Conservation (phyloP, 2,113 vertebrate genomes). For the Eulemur macaco region DNA sequence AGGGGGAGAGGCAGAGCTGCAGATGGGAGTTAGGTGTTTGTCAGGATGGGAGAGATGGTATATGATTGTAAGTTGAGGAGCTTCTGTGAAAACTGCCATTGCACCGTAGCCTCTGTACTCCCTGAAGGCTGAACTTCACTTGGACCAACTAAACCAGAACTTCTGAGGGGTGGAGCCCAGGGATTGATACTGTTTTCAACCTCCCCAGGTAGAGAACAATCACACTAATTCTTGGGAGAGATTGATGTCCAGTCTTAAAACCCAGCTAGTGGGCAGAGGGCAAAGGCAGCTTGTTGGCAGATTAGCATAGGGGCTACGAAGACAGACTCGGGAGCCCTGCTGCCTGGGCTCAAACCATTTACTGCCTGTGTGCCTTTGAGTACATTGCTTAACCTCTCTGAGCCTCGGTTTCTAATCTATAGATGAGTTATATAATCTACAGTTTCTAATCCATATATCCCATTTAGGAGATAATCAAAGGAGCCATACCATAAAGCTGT, state of each 20-base stretch:
- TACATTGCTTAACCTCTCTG: not conserved
- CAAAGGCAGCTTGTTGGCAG: not conserved
- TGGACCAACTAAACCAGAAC: not conserved
- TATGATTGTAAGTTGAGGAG: not conserved
- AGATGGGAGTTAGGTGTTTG: not conserved
- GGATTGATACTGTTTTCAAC: not conserved
- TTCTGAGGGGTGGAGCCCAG: not conserved
- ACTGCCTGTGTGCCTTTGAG: not conserved
- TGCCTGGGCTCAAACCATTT: not conserved
- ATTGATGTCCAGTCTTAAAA: not conserved
- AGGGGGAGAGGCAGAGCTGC: not conserved
- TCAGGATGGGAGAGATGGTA: not conserved
- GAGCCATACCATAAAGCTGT: not conserved
- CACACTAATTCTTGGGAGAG: not conserved
- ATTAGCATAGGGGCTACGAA: not conserved
- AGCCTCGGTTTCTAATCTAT: not conserved
- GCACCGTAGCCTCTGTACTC: not conserved
- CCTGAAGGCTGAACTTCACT: constrained; percentile 14
- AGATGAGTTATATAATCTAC: not conserved
- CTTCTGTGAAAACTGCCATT: not conserved
- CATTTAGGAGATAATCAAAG: not conserved
- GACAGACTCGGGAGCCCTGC: not conserved
- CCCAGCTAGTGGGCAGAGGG: not conserved
- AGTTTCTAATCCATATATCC: not conserved
- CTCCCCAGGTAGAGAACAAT: not conserved